Base-by-base conservation (phyloP, 2,113 vertebrate species). In the Caloenas nicobarica region DNA sequence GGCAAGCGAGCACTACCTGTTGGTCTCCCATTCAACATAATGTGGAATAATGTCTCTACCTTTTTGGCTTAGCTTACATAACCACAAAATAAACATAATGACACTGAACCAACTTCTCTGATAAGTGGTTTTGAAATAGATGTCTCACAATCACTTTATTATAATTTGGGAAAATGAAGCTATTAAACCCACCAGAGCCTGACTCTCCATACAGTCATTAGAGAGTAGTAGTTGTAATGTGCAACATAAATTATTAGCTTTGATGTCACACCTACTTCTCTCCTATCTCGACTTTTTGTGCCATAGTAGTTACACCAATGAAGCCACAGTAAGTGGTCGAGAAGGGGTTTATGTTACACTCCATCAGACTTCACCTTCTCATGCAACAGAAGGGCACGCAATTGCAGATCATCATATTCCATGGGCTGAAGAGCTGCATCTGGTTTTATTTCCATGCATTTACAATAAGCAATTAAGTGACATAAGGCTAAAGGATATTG, bases 51-150 rank as follows among this genome's bases (percentile, higher is more conserved):
- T 36, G 15, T 81, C 70, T 56, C 56, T 61, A 66, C 46, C 22
- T 64, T 11, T 78, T 92, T 84, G 83, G 16, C 72, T 81, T 74
- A 71, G 46, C n/a, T 93, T 76, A 60, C 65, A 64, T 69, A 89
- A 72, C 65, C 34, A 53, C 61, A 62, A 88, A 92, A 89, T 57
- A 84, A 91, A 95, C 72, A 81, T 86, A 86, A 88, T 71, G 57
- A 92, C 65, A 42, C 48, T 79, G 53, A 92, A 74, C 16, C 14
- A 84, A 60, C 91, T 92, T 72, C 33, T 84, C 14, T 92, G 38
- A 40, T 60, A 89, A 93, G 90, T 92, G 65, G 29, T 53, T 95
- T 93, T 87, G 69, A 89, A 89, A 93, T 31, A 79, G 91, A 64
- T 89, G 69, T 73, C 65, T 91, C 64, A 81, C 26, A 74, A 54